Percentiles rank a stretch among this genome's conserved stretches.
Evolutionary conservation across 2,888 invertebrate species (phyloP).

Genomic region (Lycocerus yunnanus): DNA sequence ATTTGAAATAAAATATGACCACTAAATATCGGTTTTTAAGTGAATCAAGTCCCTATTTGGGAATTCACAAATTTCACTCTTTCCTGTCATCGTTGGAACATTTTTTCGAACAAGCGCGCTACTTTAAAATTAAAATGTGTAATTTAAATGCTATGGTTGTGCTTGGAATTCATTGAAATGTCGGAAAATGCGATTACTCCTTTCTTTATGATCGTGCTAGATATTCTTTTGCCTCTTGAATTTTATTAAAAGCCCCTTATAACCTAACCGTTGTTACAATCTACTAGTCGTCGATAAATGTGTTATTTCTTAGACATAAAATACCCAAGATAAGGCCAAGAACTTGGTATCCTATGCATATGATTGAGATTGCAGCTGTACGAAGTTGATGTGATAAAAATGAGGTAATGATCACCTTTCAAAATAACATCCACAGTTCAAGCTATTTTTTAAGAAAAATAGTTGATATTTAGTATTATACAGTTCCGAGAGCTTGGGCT

Average conservation of each 20-base stretch:
- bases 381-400: no score
- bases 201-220: background rate
- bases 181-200: background rate
- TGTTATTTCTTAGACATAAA: background rate
- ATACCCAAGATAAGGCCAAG: no score
- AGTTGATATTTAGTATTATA: no score
- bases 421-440: no score
- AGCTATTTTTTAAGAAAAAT: no score
- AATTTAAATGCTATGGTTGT: background rate
- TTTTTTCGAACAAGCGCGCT: background rate
- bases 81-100: background rate
- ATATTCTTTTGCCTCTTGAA: background rate
- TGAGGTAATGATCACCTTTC: no score
- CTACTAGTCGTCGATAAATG: background rate
- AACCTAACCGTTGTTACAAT: background rate
- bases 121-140: background rate
- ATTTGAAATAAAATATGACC: background rate
- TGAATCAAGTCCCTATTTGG: background rate
- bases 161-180: background rate
- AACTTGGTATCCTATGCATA: no score
- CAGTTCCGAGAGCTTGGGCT: no score
- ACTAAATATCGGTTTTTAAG: background rate
- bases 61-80: background rate
- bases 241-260: background rate
- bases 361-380: no score